Evolutionary conservation across 2,888 invertebrate genomes (phyloP), one percentile per base, ranked within the genome.

Genomic region (Polylopha cassiicola): DNA sequence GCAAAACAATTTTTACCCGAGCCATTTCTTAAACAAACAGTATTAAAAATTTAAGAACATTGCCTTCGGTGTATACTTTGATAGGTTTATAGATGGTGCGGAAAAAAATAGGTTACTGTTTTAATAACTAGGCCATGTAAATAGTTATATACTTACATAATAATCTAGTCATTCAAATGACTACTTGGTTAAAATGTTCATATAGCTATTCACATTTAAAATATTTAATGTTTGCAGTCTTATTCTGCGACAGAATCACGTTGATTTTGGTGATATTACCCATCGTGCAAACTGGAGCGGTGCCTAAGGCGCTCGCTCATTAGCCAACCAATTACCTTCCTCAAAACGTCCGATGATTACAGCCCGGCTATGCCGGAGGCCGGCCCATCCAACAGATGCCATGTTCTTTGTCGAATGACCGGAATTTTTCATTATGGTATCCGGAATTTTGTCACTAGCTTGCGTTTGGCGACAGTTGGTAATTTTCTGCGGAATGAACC

Each of bases 291-390:
- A 81, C 82, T 81, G 80, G 75, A 60, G 64, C 73, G 67, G 38
- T 44, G 79, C 82, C 82, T 67, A 49, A 64, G 80, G 82, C 79
- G 45, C 55, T 53, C 43, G 51, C 74, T 81, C 80, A 84, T 82
- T 84, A 82, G 75, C 60, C 39, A 59, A 51, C 65, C 79, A 79
- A 84, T 84, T 84, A 81, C 73, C 62, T 70, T 58, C 63, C 71
- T 73, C 76, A 73, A 74, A 82, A 84, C 73, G 77, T 68, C 68
- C 61, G 68, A 63, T 82, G 81, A 84, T 84, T 82, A 77, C 73
- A 79, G 71, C 62, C 60, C 53, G 60, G 54, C 47, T 53, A 47
- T 43, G 73, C 73, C 72, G 50, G 61, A 51, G 74, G 77, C 78
- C 61, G 58, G 57, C 54, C 27, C 64, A 58, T 55, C 53, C 65